These are phyloP conservation scores for Argyra leucocephala DNA, from an alignment of 2,888 invertebrate genomes.

Conservation along the genomic window DNA sequence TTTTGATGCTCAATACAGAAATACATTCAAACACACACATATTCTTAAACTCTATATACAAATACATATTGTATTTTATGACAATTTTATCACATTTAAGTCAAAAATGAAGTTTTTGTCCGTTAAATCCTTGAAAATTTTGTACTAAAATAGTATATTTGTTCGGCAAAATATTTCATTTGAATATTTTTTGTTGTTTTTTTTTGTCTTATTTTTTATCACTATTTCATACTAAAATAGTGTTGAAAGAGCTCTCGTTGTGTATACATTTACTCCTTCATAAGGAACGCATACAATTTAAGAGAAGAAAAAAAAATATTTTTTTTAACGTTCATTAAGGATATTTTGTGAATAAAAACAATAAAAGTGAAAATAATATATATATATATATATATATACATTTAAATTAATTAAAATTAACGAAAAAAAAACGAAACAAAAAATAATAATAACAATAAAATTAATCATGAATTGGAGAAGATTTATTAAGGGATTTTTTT, in stretches of 20 bases:
- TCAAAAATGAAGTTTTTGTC: not conserved
- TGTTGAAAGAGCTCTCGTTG: not conserved
- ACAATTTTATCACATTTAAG: too few species aligned
- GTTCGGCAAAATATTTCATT: not conserved
- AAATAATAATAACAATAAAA: too few species aligned
- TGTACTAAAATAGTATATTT: not conserved
- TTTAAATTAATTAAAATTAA: not conserved
- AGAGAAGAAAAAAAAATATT: too few species aligned
- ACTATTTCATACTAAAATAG: not conserved
- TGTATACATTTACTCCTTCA: not conserved
- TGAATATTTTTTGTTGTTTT: not conserved
- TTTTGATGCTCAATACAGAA: too few species aligned
- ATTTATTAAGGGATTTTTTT: not conserved
- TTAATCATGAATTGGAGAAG: not conserved
- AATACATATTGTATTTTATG: too few species aligned
- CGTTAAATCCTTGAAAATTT: not conserved
- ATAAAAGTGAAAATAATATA: too few species aligned
- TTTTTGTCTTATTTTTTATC: not conserved
- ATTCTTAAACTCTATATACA: too few species aligned
- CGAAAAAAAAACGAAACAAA: not conserved
- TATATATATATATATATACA: too few species aligned
- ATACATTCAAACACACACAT: too few species aligned
- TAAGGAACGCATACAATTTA: too few species aligned
- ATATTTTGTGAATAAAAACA: not conserved
- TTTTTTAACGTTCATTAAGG: too few species aligned